Evolutionary conservation across 2,113 vertebrate genomes (phyloP), one percentile per base, ranked within the genome.

Genomic region (Haplochromis burtoni): DNA sequence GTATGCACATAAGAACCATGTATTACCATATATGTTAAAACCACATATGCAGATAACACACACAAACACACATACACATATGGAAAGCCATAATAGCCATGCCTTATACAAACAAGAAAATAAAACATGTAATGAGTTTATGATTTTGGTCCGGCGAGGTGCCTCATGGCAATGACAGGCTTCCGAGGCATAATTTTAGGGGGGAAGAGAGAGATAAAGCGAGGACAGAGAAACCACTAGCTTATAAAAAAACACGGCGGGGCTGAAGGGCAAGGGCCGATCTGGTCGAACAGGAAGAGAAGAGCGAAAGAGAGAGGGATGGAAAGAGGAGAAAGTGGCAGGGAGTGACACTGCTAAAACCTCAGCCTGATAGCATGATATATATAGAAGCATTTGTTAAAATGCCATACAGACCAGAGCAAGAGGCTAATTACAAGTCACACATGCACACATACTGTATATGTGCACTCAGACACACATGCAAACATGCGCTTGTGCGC

Each of bases 311-410:
- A 55, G 9, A 71, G 45, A 51, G 14, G 9, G 73, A 79, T 40
- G 78, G 84, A 87, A 87, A 87, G 80, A 87, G 19, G 53, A 61
- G 84, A 82, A 88, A 88, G 84, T 63, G 38, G 86, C 73, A 90
- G 45, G 53, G 82, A 90, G 38, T 47, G 40, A 63, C 40, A 81
- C 29, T 57, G 84, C 79, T 61, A 49, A 86, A 84, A 87, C 86
- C 73, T 63, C 73, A 81, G 87, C 40, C 89, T 93, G 92, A 95
- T 91, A 91, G 86, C 68, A 31, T 31, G 78, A 91, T 92, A 94
- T 93, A 95, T 94, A 90, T 94, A 95, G 91, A 94, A 91, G 89
- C 88, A 82, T 93, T 92, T 87, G 92, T 96, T 95, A 96, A 95
- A 96, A 95, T 92, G 89, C 93, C 87, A 95, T 96, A 91, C 85